These are phyloP conservation scores for Sciurus vulgaris DNA, from an alignment of 2,797 vertebrate genomes.

Conservation along the genomic window DNA sequence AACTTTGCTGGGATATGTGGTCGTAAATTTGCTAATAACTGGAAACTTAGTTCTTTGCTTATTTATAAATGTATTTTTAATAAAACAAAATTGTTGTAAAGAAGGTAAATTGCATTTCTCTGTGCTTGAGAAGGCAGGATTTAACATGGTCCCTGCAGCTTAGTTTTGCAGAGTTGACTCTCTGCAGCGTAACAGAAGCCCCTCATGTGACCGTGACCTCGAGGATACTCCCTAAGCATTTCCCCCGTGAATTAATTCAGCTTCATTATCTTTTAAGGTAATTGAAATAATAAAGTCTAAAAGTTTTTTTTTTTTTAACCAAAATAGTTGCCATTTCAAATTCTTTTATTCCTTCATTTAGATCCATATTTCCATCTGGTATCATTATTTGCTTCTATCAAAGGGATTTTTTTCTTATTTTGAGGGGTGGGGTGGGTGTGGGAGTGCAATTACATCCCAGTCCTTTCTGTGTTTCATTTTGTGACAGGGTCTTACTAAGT, in stretches of 20 bases:
- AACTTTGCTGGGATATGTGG: background rate
- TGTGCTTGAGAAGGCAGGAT: background rate
- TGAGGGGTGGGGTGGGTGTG: too few species aligned
- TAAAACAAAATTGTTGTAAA: background rate
- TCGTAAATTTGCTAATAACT: background rate
- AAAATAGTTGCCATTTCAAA: fast-evolving
- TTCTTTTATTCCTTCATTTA: background rate
- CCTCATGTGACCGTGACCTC: fast-evolving
- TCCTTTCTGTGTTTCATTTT: too few species aligned
- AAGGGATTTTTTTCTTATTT: background rate
- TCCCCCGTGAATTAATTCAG: background rate
- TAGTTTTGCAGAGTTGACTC: background rate
- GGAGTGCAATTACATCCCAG: too few species aligned
- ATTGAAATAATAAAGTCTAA: background rate
- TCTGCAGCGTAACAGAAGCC: fast-evolving
- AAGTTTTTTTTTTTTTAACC: too few species aligned
- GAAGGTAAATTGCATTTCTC: background rate
- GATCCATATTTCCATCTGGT: background rate
- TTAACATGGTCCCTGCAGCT: background rate
- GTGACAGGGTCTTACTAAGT: too few species aligned
- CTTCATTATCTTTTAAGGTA: background rate
- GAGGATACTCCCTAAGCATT: background rate
- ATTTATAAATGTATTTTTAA: background rate
- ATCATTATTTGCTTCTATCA: background rate
- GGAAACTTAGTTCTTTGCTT: background rate